Evolutionary conservation across 2,888 invertebrate genomes (phyloP), one percentile per base, ranked within the genome.

Genomic region (Eupithecia centaureata): DNA sequence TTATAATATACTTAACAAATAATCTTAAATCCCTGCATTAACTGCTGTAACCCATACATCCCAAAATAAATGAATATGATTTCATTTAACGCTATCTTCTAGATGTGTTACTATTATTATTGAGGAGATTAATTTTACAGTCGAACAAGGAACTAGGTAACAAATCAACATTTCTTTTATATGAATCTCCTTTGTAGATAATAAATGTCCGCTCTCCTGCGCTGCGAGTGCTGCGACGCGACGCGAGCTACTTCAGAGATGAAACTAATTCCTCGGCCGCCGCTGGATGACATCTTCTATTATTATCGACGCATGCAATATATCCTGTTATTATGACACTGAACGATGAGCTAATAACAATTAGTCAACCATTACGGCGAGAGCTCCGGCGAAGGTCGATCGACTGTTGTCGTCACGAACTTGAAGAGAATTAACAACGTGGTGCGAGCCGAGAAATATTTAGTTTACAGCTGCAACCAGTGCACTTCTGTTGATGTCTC

Each of bases 341-440:
- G 77, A 82, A 77, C 82, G 82, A 85, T 81, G 83, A 72, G 75
- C 68, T 74, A 74, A 80, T 81, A 82, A 84, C 69, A 78, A 84
- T 77, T 82, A 80, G 85, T 84, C 81, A 83, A 79, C 82, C 79
- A 76, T 77, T 73, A 71, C 67, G 73, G 67, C 75, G 13, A 33
- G 33, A 33, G 33, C 33, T 33, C 33, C 12, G 7, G 5, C 30
- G 30, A 32, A 8, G 7, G 30, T 5, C 30, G 30, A 8, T 32
- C 30, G 3, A 32, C 30, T 32, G 30, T 5, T 8, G 30, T 8
- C 30, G 7, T 32, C n/a, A 32, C 8, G 5, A 32, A 32, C 2
- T 5, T 32, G 4, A 32, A 32, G 30, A 32, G 30, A 32, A 32
- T 32, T n/a, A n/a, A n/a, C 30, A 1, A 32, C 30, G 2, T 32